Evolutionary conservation across 2,888 invertebrate species (phyloP).

Genomic region (Bruchidius siliquastri): DNA sequence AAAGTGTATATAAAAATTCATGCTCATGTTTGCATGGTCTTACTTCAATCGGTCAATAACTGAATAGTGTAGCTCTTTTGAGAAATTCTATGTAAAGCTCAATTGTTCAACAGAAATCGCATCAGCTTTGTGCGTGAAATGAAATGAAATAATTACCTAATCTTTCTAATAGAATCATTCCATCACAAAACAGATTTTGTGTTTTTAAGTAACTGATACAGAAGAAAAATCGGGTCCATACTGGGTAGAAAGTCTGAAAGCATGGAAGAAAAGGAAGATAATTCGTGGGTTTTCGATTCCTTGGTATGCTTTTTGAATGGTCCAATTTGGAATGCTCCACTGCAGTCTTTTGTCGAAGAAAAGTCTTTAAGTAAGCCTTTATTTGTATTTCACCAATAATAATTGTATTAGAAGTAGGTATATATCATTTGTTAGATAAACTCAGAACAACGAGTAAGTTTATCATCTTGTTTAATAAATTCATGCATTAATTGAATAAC

Average conservation of each 20-base stretch:
- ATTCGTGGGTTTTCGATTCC: slow-evolving; percentile 89
- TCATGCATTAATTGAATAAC: too few relatives aligned
- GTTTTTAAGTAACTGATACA: background rate
- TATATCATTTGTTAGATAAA: too few relatives aligned
- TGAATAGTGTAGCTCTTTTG: background rate
- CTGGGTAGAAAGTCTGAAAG: slow-evolving; percentile 5
- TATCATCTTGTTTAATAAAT: too few relatives aligned
- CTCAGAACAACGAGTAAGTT: too few relatives aligned
- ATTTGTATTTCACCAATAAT: background rate
- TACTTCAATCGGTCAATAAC: background rate
- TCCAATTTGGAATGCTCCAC: slow-evolving; percentile 87
- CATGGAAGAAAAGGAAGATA: slow-evolving; percentile 45
- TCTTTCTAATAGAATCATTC: background rate
- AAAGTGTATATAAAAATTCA: background rate
- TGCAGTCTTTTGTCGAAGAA: slow-evolving; percentile 88
- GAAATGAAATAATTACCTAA: background rate
- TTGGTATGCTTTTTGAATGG: slow-evolving; percentile 87
- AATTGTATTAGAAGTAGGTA: slow-evolving; percentile 10
- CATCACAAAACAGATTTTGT: background rate
- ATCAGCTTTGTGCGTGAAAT: background rate
- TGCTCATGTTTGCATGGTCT: background rate
- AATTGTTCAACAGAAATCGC: background rate
- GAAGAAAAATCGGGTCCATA: background rate
- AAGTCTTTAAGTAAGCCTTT: slow-evolving; percentile 75
- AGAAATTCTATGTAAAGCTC: background rate